Percentiles rank a stretch among this genome's conserved stretches.
Conservation (phyloP, 2,797 vertebrate species). For the Buceros bicornis region DNA sequence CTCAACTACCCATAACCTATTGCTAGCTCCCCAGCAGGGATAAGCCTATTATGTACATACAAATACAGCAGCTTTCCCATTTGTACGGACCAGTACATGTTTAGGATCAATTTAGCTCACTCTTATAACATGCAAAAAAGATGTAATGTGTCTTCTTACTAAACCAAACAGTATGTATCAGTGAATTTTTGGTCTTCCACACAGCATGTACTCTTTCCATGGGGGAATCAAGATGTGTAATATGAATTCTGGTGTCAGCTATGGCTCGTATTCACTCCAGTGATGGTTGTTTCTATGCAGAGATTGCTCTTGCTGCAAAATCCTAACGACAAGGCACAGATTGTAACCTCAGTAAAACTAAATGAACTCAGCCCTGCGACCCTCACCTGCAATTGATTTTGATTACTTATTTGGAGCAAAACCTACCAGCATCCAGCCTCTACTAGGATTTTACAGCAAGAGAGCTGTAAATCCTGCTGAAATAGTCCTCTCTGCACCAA, state of each 20-base stretch:
- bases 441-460: neutral
- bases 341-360: neutral
- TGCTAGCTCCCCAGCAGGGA: slow-evolving; percentile 38
- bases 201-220: neutral
- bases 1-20: slow-evolving; percentile 61
- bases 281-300: neutral
- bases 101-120: slow-evolving; percentile 46
- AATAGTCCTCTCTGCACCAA: neutral
- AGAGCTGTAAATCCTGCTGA: neutral
- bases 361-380: neutral
- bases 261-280: neutral
- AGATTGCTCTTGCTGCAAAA: neutral
- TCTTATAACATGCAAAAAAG: neutral
- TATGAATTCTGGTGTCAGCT: neutral
- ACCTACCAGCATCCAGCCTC: neutral
- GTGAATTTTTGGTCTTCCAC: neutral
- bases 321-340: neutral
- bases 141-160: neutral
- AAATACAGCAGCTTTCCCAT: slow-evolving; percentile 4
- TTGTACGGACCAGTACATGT: neutral
- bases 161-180: neutral
- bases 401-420: neutral
- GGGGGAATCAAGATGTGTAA: neutral
- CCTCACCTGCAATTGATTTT: neutral
- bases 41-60: slow-evolving; percentile 1